A percentile compares a stretch with the other conserved stretches of the same genome.
Evolutionary conservation across 2,797 vertebrate species (phyloP).

Genomic region (Astyanax mexicanus): DNA sequence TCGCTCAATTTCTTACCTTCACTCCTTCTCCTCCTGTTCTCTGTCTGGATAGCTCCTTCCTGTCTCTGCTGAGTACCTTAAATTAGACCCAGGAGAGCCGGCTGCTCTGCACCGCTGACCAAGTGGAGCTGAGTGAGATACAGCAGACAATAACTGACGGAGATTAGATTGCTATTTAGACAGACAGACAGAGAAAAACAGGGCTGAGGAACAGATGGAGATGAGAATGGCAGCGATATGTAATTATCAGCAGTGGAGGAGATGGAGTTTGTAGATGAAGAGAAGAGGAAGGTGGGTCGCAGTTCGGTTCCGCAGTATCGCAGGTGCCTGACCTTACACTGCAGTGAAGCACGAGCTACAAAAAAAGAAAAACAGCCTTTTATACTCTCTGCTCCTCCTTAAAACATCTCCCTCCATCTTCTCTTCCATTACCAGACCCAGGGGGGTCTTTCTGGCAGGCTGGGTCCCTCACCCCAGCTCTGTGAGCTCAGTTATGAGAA

Average conservation of each 20-base stretch:
- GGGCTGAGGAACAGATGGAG: constrained; percentile 6
- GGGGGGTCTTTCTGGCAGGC: not conserved
- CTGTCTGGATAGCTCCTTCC: constrained; percentile 16
- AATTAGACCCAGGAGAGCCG: constrained; percentile 34
- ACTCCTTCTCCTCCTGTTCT: constrained; percentile 3
- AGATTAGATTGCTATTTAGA: constrained; percentile 11
- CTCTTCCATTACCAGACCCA: not conserved
- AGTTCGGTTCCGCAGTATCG: not conserved
- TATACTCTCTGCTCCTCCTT: not conserved
- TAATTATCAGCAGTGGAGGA: not conserved
- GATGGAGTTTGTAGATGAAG: not conserved
- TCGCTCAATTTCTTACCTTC: not conserved
- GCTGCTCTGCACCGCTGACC: constrained; percentile 19
- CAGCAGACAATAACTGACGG: not conserved
- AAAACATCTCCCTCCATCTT: not conserved
- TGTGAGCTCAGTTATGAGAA: not conserved
- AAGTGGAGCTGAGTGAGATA: constrained; percentile 2
- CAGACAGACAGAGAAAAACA: not conserved
- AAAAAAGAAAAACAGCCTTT: constrained; percentile 22
- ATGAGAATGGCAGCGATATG: not conserved
- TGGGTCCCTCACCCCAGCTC: too few relatives aligned
- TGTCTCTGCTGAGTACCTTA: constrained; percentile 19
- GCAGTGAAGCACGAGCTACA: constrained; percentile 10
- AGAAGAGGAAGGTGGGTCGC: not conserved
- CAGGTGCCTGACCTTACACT: constrained; percentile 23